Evolutionary conservation across 1,140 invertebrate genomes (phyloP), one percentile per base, ranked within the genome.

Genomic region (Tigriopus japonicus): DNA sequence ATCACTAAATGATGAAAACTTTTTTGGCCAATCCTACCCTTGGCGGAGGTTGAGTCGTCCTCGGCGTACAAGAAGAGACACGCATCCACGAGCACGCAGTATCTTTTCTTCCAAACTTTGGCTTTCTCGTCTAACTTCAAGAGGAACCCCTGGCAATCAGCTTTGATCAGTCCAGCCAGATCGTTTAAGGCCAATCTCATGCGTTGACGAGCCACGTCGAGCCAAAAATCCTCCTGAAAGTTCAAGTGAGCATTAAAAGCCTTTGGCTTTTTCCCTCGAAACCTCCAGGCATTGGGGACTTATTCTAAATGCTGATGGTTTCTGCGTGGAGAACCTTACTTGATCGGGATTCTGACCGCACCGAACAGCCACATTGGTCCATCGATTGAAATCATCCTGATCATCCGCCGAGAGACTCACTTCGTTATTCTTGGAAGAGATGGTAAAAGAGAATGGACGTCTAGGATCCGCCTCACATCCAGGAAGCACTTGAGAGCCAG

Each of bases 41-140:
- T 84, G 64, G 90, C 87, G 68, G 76, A 81, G 66, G 84, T 84
- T 62, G 88, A 83, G 68, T 85, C 85, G 13, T 80, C 81, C 70
- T 91, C 86, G 65, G 83, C 82, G 73, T 92, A 96, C 73, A 94
- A 92, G 74, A 92, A 96, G 12, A 96, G 76, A 66, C 87, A 91
- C 51, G 90, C 91, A 72, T 95, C 89, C 71, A 95, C 95, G 6
- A 96, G 77, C 19, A 96, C 84, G 74, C 91, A 95, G 75, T 92
- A 95, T 51, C 90, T 78, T 66, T 84, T 81, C 62, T 83, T 85
- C 90, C 90, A 96, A 52, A 77, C 82, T 73, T 84, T 87, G 70
- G 78, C 82, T 65, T 71, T 64, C 42, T 73, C 67, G 40, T 74
- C 75, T 41, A 86, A 78, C 71, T 93, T 94, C 67, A 81, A 80